Base-by-base conservation (phyloP, 2,113 vertebrate genomes). In the Carassius carassius region DNA sequence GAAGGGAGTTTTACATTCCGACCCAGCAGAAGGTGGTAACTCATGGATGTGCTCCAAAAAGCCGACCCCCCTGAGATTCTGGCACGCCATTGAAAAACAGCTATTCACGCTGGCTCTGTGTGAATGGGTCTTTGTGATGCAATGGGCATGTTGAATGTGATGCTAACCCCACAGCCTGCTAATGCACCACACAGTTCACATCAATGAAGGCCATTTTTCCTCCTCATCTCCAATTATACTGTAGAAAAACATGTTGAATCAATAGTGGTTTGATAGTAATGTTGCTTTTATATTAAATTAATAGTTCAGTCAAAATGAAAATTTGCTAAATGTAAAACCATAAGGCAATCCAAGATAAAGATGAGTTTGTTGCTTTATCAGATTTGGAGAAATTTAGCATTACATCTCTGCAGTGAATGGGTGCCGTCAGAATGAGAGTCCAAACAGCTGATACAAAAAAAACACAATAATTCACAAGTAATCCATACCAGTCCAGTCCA, bases 111-210 rank as follows among this genome's bases (percentile, higher is more conserved):
- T 85, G 78, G 86, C 65, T 44, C 47, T 63, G 58, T 74, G 91
- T 94, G 92, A 94, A 94, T 92, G 93, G 90, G 87, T 82, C 92
- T 94, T 94, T 94, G 94, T 94, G 90, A 91, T 86, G 0, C 81
- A 73, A 86, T 85, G 92, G 89, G 88, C 84, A 16, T 67, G 62
- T 88, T 92, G 91, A 93, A 94, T 91, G 87, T 86, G 74, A 88
- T 82, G 86, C 87, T 83, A 78, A 89, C 88, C 86, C 86, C 87
- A 84, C 74, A 89, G 90, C 87, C 89, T 86, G 83, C 89, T 63
- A 88, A 88, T 86, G 87, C 87, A 85, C 86, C 83, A 25, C 91
- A 87, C 89, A 70, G 90, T 92, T 91, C 90, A 91, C 92, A 92
- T 88, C 82, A 84, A 65, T 37, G 58, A 85, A 75, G 65, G 81